Base-by-base conservation (phyloP, 2,888 invertebrate species). In the Pinctada fucata region DNA sequence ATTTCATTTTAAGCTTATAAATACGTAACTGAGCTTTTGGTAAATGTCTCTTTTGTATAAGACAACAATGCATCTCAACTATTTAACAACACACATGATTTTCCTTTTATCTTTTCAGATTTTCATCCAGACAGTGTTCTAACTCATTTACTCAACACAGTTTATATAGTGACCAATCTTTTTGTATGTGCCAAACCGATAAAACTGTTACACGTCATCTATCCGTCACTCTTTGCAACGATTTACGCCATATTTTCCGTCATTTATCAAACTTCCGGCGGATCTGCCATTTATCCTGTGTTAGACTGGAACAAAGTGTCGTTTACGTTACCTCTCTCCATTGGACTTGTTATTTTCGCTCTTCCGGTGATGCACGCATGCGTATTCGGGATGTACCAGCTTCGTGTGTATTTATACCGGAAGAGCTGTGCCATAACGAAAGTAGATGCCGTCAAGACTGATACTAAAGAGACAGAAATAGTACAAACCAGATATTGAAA, bases 101-200 rank as follows among this genome's bases (percentile, higher is more conserved):
- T 31, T 31, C 31, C 31, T 31, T 31, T 69, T 69, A 5, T 3
- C 69, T 31, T 45, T 58, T 3, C 72, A 72, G 72, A 52, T 51
- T 52, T 72, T 8, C 52, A 72, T 51, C 51, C 72, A 5, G 51
- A 47, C 2, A 72, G 72, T 58, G 52, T 72, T 6, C 51, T 72
- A n/a, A 72, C 52, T 6, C 72, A 72, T 31, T 45, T 58, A 58
- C 47, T 72, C 2, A 72, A 72, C 58, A n/a, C 72, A 10, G 16
- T 72, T 6, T 72, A 52, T 13, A 58, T 52, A 10, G 13, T 72
- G 16, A n/a, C 52, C 58, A 72, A 72, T 52, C 51, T 72, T 13
- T 45, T 72, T n/a, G 51, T 72, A 51, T 72, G 72, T 72, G 72
- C 72, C 51, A 72, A 72, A 10, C 72, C 72, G 2, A 72, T 58